phyloP scores from a whole-genome alignment of 2,113 vertebrate genomes.

The Equus quagga region DNA sequence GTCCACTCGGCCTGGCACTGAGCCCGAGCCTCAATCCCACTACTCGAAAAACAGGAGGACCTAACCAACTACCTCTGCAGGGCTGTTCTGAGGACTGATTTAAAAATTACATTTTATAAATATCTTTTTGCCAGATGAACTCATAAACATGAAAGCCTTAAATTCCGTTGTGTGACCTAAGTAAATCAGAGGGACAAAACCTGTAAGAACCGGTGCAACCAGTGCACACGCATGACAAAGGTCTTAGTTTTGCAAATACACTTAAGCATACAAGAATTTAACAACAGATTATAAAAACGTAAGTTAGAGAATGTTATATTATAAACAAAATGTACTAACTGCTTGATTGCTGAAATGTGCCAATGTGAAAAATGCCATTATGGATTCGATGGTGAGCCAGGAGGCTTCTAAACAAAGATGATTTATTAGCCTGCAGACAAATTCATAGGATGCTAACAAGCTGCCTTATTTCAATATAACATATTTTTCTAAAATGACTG shows the following conservation, averaged over 20 bases:
- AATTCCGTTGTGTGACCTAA: background rate
- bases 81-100: background rate
- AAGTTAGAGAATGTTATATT: background rate
- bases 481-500: background rate
- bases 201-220: background rate
- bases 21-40: background rate
- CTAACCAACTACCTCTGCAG: background rate
- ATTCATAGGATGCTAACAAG: background rate
- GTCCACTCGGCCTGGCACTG: background rate
- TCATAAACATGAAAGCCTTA: background rate
- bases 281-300: accelerated
- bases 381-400: background rate
- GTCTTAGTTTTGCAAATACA: background rate
- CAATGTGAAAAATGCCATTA: background rate
- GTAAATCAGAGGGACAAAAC: background rate
- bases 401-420: background rate
- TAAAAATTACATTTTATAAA: background rate
- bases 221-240: accelerated
- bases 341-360: background rate
- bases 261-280: background rate
- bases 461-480: background rate
- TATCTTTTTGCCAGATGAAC: background rate
- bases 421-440: background rate
- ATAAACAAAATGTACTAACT: accelerated
- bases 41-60: background rate